phyloP scores from a whole-genome alignment of 2,113 vertebrate genomes.

The Amblyopsis rosae region DNA sequence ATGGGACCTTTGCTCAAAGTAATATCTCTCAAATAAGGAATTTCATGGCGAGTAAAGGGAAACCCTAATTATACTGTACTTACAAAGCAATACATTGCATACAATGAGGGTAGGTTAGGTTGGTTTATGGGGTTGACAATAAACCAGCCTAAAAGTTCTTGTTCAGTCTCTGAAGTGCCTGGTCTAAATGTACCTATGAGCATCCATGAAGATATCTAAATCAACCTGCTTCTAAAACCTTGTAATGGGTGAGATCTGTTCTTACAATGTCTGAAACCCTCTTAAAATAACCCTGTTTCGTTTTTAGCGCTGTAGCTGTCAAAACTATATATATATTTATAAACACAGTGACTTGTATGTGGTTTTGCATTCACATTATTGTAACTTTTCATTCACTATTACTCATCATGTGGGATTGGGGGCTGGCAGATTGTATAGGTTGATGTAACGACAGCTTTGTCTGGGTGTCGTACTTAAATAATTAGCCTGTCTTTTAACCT shows the following conservation, averaged over 20 bases:
- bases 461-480: constrained; percentile 63
- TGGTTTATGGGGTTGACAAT: no score
- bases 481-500: constrained; percentile 70
- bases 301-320: constrained; percentile 35
- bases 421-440: constrained; percentile 28
- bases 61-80: no score
- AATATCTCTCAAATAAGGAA: no score
- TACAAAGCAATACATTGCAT: no score
- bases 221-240: no score
- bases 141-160: no score
- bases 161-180: no score
- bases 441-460: constrained; percentile 42
- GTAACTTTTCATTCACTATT: constrained; percentile 15
- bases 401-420: constrained; percentile 16
- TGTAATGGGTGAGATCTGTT: background rate
- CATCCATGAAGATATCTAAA: no score
- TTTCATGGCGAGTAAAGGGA: no score
- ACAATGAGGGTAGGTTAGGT: no score
- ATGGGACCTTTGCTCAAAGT: no score
- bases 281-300: background rate
- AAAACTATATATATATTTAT: constrained; percentile 14
- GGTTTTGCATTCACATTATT: constrained; percentile 13
- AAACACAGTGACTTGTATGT: constrained; percentile 9
- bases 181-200: no score
- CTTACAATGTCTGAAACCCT: background rate